These are phyloP conservation scores for Ostrea denselamellosa DNA, from an alignment of 1,140 invertebrate genomes.

Conservation along the genomic window DNA sequence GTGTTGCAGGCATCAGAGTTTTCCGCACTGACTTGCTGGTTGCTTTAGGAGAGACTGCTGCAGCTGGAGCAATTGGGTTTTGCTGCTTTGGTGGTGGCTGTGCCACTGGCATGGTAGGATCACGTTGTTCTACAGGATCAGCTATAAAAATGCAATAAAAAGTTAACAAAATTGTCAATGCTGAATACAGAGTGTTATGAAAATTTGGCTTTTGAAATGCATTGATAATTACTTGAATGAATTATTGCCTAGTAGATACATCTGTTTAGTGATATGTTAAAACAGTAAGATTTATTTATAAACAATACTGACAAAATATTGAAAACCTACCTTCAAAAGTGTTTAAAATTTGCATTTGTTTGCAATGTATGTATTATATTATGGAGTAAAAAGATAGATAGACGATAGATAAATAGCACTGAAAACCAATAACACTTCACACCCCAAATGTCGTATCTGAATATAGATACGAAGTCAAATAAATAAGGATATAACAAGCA, in stretches of 20 bases:
- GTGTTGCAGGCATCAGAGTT: background rate
- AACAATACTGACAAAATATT: too few species aligned
- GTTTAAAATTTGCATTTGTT: too few species aligned
- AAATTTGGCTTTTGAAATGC: background rate
- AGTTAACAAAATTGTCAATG: too few species aligned
- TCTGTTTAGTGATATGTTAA: too few species aligned
- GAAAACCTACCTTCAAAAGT: too few species aligned
- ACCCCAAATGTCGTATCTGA: too few species aligned
- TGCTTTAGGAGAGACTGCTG: background rate
- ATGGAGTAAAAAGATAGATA: too few species aligned
- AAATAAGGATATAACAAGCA: background rate
- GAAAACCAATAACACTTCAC: too few species aligned
- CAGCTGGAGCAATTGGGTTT: background rate
- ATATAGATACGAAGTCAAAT: background rate
- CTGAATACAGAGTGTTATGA: background rate
- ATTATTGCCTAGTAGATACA: background rate
- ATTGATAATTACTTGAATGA: background rate
- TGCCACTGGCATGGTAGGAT: slow-evolving; percentile 31
- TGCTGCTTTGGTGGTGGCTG: background rate
- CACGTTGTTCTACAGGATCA: slow-evolving; percentile 33
- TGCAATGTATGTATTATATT: too few species aligned
- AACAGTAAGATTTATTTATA: too few species aligned
- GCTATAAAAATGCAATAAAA: background rate
- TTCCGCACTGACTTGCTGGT: background rate
- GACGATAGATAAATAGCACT: too few species aligned